phyloP scores from a whole-genome alignment of 2,797 vertebrate genomes.

The Acanthornis magna region DNA sequence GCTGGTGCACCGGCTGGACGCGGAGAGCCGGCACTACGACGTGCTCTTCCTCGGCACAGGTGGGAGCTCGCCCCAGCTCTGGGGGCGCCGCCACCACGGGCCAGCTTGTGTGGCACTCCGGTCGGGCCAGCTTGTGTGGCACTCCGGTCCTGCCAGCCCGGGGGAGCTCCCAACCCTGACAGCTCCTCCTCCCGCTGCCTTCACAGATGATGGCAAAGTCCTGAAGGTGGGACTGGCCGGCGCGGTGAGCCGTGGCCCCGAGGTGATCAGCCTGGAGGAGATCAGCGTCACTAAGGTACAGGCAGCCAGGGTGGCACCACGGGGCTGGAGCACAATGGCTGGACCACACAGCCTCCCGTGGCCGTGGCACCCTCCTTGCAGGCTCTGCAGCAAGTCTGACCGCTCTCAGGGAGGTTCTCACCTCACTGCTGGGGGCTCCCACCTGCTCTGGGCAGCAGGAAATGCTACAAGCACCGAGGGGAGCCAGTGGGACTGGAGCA shows the following conservation, averaged over 20 bases:
- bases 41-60: conserved; percentile 86
- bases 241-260: conserved; percentile 63
- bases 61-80: neutral
- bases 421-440: neutral
- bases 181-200: neutral
- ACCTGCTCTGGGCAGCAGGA: neutral
- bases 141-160: accelerated
- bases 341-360: accelerated
- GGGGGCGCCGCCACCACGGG: accelerated
- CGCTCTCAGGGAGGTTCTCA: accelerated
- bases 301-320: neutral
- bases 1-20: conserved; percentile 84
- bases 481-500: neutral
- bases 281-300: conserved; percentile 84
- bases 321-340: neutral
- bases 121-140: accelerated
- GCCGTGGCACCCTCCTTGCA: neutral
- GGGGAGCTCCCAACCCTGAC: neutral
- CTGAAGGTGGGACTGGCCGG: conserved; percentile 83
- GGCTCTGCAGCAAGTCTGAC: neutral
- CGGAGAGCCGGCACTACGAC: conserved; percentile 75
- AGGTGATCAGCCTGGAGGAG: conserved; percentile 87
- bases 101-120: accelerated
- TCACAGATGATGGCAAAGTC: conserved; percentile 82
- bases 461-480: neutral